These are phyloP conservation scores for Amphipyra berbera DNA, from an alignment of 2,888 invertebrate species.

Conservation along the genomic window DNA sequence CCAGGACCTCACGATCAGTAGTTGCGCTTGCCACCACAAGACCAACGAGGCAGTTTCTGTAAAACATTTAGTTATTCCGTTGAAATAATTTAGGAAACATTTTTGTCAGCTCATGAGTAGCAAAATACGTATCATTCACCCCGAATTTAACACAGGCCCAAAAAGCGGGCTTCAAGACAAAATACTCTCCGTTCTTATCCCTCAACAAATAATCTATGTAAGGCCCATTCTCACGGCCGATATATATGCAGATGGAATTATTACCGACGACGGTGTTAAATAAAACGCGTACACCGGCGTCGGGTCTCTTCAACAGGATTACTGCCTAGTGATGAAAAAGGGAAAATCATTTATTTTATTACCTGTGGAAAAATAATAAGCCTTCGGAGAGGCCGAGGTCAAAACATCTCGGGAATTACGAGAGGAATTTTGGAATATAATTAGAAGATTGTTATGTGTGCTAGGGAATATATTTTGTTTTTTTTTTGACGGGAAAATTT, in stretches of 20 bases:
- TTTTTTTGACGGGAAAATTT: slow-evolving; percentile 26
- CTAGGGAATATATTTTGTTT: slow-evolving; percentile 29
- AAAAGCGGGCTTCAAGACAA: slow-evolving; percentile 50
- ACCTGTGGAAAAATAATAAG: slow-evolving; percentile 77
- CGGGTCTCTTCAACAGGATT: slow-evolving; percentile 61
- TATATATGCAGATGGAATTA: slow-evolving; percentile 82
- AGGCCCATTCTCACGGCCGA: slow-evolving; percentile 62
- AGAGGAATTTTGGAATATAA: slow-evolving; percentile 64
- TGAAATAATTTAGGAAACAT: slow-evolving; percentile 48
- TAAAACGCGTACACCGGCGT: slow-evolving; percentile 70
- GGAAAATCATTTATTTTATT: slow-evolving; percentile 83
- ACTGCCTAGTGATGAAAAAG: slow-evolving; percentile 76
- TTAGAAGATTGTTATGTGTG: slow-evolving; percentile 60
- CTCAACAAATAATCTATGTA: slow-evolving; percentile 58
- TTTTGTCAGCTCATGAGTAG: slow-evolving; percentile 51
- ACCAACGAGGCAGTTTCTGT: too few relatives aligned
- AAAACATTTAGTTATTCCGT: slow-evolving; percentile 45
- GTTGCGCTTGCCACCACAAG: too few relatives aligned
- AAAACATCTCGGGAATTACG: slow-evolving; percentile 56
- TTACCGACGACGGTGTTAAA: slow-evolving; percentile 75
- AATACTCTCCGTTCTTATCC: slow-evolving; percentile 46
- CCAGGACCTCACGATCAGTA: too few relatives aligned
- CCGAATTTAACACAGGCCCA: slow-evolving; percentile 50
- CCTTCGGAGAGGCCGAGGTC: slow-evolving; percentile 64
- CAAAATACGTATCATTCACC: slow-evolving; percentile 51